phyloP scores from a whole-genome alignment of 2,888 invertebrate species.

The Eristalinus sepulchralis region DNA sequence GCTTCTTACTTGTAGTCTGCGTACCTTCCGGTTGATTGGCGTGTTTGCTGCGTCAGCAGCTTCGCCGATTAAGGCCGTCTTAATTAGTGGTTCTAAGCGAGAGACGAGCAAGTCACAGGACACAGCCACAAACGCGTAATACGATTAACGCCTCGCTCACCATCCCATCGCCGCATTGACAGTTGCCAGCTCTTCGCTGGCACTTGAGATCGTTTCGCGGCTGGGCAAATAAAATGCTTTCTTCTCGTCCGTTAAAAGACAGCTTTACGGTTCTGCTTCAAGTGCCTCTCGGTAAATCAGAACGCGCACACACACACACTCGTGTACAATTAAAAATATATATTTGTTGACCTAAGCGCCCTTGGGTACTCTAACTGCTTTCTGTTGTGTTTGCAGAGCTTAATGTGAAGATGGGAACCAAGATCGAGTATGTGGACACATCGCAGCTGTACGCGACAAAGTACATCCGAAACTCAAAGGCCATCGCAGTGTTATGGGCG shows the following conservation, averaged over 20 bases:
- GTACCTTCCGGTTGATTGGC: slow-evolving; percentile 21
- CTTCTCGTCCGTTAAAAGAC: slow-evolving; percentile 1
- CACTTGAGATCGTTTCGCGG: background rate
- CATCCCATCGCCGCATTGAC: background rate
- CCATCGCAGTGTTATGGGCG: slow-evolving; percentile 98
- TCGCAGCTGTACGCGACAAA: slow-evolving; percentile 94
- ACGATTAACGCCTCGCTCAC: slow-evolving; percentile 23
- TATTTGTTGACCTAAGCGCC: background rate
- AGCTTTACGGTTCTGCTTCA: slow-evolving; percentile 5
- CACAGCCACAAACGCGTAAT: slow-evolving; percentile 10
- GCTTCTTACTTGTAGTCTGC: slow-evolving; percentile 45
- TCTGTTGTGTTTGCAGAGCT: slow-evolving; percentile 36
- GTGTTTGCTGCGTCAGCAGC: background rate
- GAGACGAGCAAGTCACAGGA: background rate
- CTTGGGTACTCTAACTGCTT: background rate
- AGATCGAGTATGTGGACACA: slow-evolving; percentile 95
- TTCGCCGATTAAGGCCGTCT: slow-evolving; percentile 53
- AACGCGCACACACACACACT: background rate
- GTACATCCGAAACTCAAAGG: slow-evolving; percentile 95
- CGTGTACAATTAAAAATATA: background rate
- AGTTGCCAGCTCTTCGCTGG: background rate
- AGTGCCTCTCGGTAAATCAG: slow-evolving; percentile 10
- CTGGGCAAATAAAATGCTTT: slow-evolving; percentile 6
- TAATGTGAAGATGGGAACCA: slow-evolving; percentile 88
- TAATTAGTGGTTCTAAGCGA: slow-evolving; percentile 25